These are phyloP conservation scores for Crotalus horridus DNA, from an alignment of 2,113 vertebrate species.

Conservation along the genomic window DNA sequence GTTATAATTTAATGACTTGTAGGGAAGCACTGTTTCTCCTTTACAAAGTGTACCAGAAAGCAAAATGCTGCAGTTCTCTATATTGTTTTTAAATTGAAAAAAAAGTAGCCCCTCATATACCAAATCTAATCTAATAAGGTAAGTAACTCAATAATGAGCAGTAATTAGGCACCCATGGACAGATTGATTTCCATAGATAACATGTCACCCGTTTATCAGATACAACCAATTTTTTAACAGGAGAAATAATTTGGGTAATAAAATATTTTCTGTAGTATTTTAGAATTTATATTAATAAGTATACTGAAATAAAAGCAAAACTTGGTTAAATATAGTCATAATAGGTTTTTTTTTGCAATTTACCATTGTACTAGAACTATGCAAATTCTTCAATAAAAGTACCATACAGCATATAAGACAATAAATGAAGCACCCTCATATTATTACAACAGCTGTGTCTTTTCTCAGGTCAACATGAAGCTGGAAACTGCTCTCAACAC, in stretches of 20 bases:
- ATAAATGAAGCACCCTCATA: background rate
- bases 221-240: constrained; percentile 34
- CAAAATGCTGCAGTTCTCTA: background rate
- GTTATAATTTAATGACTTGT: background rate
- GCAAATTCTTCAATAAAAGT: background rate
- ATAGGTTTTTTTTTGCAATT: constrained; percentile 48
- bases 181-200: background rate
- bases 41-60: background rate
- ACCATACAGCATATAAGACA: background rate
- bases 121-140: background rate
- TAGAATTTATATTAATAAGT: constrained; percentile 59
- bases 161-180: background rate
- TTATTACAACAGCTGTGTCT: background rate
- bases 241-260: constrained; percentile 42
- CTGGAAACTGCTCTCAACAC: background rate
- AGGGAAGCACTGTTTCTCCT: background rate
- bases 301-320: constrained; percentile 57
- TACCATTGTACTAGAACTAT: constrained; percentile 52
- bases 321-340: constrained; percentile 56
- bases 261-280: constrained; percentile 55
- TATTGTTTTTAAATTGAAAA: background rate
- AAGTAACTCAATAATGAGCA: background rate
- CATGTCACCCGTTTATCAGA: background rate
- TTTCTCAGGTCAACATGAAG: background rate
- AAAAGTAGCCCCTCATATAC: background rate